These are phyloP conservation scores for Paracentrotus lividus DNA, from an alignment of 53 echinoderm and acorn worm genomes.

Conservation along the genomic window DNA sequence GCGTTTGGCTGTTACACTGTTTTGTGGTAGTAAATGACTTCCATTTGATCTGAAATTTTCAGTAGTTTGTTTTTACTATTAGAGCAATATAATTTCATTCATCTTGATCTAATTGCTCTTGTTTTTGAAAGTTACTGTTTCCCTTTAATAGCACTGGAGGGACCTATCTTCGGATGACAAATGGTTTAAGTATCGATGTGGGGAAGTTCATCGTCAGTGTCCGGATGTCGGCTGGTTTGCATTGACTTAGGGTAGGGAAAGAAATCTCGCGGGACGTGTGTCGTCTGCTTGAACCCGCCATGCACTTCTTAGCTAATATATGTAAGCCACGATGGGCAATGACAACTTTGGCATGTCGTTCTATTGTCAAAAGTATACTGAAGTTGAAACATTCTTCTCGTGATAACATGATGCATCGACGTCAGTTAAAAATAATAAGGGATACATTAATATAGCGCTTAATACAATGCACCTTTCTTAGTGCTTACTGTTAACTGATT, in stretches of 20 bases:
- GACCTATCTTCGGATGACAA: slow-evolving; percentile 41
- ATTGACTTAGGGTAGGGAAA: slow-evolving; percentile 29
- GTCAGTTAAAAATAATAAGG: too few species aligned
- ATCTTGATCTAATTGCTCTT: too few species aligned
- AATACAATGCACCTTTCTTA: too few species aligned
- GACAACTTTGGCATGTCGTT: neutral
- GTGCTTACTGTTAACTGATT: too few species aligned
- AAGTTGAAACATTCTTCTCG: neutral
- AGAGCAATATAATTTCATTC: too few species aligned
- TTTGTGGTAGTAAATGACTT: too few species aligned
- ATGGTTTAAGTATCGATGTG: slow-evolving; percentile 59
- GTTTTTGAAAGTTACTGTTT: too few species aligned
- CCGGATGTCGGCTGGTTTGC: slow-evolving; percentile 47
- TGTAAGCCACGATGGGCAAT: slow-evolving; percentile 2
- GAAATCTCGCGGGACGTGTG: slow-evolving; percentile 43
- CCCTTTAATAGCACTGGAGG: neutral
- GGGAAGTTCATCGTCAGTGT: slow-evolving; percentile 12
- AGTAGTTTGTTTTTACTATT: too few species aligned
- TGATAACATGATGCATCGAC: too few species aligned
- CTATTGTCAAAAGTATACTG: neutral
- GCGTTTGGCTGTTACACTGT: too few species aligned
- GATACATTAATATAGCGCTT: too few species aligned
- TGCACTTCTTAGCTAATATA: slow-evolving; percentile 31
- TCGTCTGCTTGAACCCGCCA: slow-evolving; percentile 38
- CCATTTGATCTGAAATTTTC: too few species aligned